A percentile compares a stretch with the other conserved stretches of the same genome.
Evolutionary conservation across 2,113 vertebrate species (phyloP).

Genomic region (Oryzias celebensis): DNA sequence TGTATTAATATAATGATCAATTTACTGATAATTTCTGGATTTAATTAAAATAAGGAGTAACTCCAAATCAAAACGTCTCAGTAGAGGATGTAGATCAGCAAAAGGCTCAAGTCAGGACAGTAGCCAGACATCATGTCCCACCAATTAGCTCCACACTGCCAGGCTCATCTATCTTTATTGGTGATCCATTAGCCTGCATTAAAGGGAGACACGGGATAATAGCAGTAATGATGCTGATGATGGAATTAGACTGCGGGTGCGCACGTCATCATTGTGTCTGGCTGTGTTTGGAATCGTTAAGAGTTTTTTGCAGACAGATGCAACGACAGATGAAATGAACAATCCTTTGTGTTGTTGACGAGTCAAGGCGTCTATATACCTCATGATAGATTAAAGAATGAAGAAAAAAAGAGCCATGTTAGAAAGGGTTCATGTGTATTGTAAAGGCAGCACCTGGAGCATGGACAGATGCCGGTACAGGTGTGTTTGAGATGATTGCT

Average conservation of each 20-base stretch:
- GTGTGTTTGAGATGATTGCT: conserved; percentile 68
- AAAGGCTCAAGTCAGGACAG: conserved; percentile 66
- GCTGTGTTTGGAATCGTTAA: conserved; percentile 68
- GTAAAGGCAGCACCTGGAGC: conserved; percentile 63
- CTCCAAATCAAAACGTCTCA: conserved; percentile 41
- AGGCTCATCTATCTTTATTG: conserved; percentile 85
- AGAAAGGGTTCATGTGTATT: conserved; percentile 22
- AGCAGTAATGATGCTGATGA: conserved; percentile 82
- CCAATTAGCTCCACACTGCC: conserved; percentile 81
- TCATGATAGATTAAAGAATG: conserved; percentile 4
- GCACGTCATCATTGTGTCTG: conserved; percentile 63
- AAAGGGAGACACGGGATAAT: conserved; percentile 81
- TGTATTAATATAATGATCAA: not conserved
- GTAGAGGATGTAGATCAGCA: conserved; percentile 54
- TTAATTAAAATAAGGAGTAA: conserved; percentile 29
- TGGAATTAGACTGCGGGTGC: conserved; percentile 74
- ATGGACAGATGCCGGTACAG: conserved; percentile 75
- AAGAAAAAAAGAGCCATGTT: conserved; percentile 9
- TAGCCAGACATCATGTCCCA: conserved; percentile 84
- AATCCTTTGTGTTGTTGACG: conserved; percentile 5
- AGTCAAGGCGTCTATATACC: not conserved
- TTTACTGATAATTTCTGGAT: conserved; percentile 20
- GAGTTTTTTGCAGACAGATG: conserved; percentile 48
- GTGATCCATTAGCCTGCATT: conserved; percentile 82
- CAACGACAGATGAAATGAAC: conserved; percentile 36